Evolutionary conservation across 1,140 invertebrate genomes (phyloP), one percentile per base, ranked within the genome.

Genomic region (Diorhabda elongata): DNA sequence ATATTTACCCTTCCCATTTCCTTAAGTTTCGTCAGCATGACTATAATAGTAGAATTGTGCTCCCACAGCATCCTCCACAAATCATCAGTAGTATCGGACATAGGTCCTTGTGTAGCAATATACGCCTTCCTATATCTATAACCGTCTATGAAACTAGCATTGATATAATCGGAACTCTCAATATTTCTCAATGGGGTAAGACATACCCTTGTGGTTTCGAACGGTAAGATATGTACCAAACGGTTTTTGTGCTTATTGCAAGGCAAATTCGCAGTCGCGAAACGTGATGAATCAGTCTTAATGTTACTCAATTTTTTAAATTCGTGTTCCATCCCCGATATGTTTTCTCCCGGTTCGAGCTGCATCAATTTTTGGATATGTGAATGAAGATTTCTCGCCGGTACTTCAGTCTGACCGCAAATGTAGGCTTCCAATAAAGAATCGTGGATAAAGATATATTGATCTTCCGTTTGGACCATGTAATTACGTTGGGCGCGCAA

Each of bases 31-130:
- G 96, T 99, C 52, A 99, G 83, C 97, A 99, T 99, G 6, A 99
- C 98, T 52, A 99, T 92, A 81, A 99, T 99, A 4, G 96, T 98
- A 0, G 96, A 98, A 82, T 99, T 99, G 80, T 99, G 96, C 81
- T 99, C 97, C 98, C 98, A 99, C n/a, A 99, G 84, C 97, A 99
- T 99, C 71, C 98, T 86, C 98, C 98, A 99, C 77, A 99, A 97
- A 80, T 99, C 98, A 75, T 98, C 96, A 0, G 95, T 95, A 0
- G 98, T 99, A 74, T 99, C 95, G 42, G 89, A 89, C 9, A 99
- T 83, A 0, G 98, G 98, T 6, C 97, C 97, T 84, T 99, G 98
- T 4, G 98, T 98, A 0, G 98, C 98, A 70, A 99, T 97, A 78
- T 99, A 99, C 3, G 96, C 96, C 68, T 89, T 91, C 41, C 94